These are phyloP conservation scores for Latheticus oryzae DNA, from an alignment of 2,888 invertebrate genomes.

Conservation along the genomic window DNA sequence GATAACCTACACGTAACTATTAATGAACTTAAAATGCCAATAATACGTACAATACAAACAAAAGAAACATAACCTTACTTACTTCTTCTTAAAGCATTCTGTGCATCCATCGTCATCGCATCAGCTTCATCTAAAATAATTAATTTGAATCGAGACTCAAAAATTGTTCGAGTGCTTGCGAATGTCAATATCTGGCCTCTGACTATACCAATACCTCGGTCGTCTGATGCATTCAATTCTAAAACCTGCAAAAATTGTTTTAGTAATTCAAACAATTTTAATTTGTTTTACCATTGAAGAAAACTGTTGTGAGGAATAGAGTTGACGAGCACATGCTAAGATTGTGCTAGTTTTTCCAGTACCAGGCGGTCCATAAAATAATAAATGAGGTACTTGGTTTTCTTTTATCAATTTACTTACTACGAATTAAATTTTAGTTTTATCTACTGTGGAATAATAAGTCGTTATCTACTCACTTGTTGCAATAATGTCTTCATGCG, in stretches of 20 bases:
- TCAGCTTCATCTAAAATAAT: conserved; percentile 99
- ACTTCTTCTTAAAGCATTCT: conserved; percentile 96
- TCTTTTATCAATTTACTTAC: conserved; percentile 90
- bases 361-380: conserved; percentile 96
- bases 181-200: conserved; percentile 94
- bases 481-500: conserved; percentile 95
- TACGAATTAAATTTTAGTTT: conserved; percentile 2
- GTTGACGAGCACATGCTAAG: conserved; percentile 91
- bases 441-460: conserved; percentile 79
- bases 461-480: conserved; percentile 72
- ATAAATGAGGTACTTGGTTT: conserved; percentile 97
- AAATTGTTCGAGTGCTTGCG: conserved; percentile 96
- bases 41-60: conserved; percentile 40
- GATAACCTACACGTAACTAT: too few relatives aligned
- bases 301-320: conserved; percentile 91
- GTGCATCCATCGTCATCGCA: conserved; percentile 99
- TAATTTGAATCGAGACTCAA: conserved; percentile 92
- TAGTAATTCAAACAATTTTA: conserved; percentile 22
- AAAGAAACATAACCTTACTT: conserved; percentile 60
- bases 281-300: conserved; percentile 84
- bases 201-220: conserved; percentile 95
- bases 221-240: conserved; percentile 97
- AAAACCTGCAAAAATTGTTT: conserved; percentile 72
- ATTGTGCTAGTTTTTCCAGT: conserved; percentile 99
- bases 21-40: conserved; percentile 3